phyloP scores from a whole-genome alignment of 2,888 invertebrate genomes.

The Hoplodrina blanda region DNA sequence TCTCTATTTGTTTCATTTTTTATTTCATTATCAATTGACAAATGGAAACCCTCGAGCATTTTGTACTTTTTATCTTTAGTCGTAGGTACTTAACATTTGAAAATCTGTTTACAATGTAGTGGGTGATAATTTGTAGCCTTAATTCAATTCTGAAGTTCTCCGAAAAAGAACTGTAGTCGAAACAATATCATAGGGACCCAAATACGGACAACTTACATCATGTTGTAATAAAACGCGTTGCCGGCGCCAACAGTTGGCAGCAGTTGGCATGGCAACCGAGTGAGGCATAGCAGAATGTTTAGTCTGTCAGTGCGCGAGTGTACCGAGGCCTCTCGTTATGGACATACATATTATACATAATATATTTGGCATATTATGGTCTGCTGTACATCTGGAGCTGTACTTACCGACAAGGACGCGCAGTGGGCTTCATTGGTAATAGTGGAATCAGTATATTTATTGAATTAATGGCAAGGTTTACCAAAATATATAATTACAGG shows the following conservation, averaged over 20 bases:
- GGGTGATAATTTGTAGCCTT: neutral
- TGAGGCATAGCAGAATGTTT: constrained; percentile 53
- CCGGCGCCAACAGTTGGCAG: constrained; percentile 9
- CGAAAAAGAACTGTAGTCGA: neutral
- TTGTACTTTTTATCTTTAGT: too few species aligned
- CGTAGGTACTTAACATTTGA: too few species aligned
- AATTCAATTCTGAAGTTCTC: neutral
- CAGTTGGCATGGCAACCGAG: constrained; percentile 42
- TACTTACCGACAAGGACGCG: constrained; percentile 55
- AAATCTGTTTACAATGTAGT: too few species aligned
- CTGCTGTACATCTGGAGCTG: constrained; percentile 21
- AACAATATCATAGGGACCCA: neutral
- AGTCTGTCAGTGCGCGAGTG: constrained; percentile 48
- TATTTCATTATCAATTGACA: too few species aligned
- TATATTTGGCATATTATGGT: constrained; percentile 43
- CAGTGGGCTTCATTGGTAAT: constrained; percentile 45
- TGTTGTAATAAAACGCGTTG: constrained; percentile 14
- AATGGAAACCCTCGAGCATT: too few species aligned
- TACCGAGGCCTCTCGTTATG: constrained; percentile 25
- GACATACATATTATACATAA: constrained; percentile 26
- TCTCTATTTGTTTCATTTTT: too few species aligned
- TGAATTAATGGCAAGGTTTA: neutral
- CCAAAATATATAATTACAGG: neutral
- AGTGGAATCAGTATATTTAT: constrained; percentile 9
- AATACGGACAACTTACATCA: constrained; percentile 3